These are phyloP conservation scores for Laspeyria flexula DNA, from an alignment of 2,888 invertebrate species.

Conservation along the genomic window DNA sequence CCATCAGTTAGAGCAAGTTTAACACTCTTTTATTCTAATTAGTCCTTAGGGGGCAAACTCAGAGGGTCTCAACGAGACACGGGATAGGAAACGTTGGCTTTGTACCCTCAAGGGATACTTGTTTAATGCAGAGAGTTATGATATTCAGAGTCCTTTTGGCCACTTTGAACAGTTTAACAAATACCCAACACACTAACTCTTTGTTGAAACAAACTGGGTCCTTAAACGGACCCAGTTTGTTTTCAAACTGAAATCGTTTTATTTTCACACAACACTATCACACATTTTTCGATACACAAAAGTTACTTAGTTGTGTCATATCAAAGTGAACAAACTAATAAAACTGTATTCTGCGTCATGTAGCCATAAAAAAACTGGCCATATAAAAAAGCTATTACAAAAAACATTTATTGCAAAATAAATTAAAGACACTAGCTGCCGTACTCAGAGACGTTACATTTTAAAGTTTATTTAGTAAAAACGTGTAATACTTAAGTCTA, in stretches of 20 bases:
- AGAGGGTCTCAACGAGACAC: conserved; percentile 46
- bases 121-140: conserved; percentile 61
- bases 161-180: conserved; percentile 19
- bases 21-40: conserved; percentile 82
- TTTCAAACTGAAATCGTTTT: conserved; percentile 6
- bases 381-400: conserved; percentile 15
- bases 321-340: conserved; percentile 17
- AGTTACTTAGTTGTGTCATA: background rate
- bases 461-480: too few species aligned
- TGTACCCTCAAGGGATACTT: conserved; percentile 52
- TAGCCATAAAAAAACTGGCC: conserved; percentile 19
- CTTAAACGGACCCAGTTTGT: too few species aligned
- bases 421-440: too few species aligned
- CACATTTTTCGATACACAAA: conserved; percentile 7
- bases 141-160: conserved; percentile 37
- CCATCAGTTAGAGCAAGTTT: conserved; percentile 71
- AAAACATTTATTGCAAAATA: conserved; percentile 21
- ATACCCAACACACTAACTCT: background rate
- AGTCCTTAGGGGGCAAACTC: conserved; percentile 67
- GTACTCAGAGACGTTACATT: too few species aligned
- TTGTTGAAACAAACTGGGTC: background rate
- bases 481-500: too few species aligned
- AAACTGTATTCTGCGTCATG: conserved; percentile 22
- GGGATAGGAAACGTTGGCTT: conserved; percentile 57
- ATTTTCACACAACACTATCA: conserved; percentile 12